A percentile compares a stretch with the other conserved stretches of the same genome.
Evolutionary conservation across 2,113 vertebrate genomes (phyloP).

Genomic region (Columba livia): DNA sequence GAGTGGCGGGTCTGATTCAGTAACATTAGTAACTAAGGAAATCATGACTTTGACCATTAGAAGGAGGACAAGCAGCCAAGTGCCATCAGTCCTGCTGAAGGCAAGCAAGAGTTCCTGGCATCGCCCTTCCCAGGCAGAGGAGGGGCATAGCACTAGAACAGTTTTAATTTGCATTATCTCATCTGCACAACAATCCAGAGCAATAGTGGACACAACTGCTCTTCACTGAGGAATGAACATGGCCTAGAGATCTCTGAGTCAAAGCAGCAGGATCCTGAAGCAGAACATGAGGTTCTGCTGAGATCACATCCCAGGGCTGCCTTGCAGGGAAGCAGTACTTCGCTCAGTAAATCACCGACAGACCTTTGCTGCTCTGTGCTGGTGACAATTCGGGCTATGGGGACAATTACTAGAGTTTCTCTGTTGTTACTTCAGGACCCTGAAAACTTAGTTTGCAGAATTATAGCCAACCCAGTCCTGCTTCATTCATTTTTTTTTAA

Average conservation of each 20-base stretch:
- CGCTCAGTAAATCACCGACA: accelerated
- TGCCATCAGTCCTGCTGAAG: background rate
- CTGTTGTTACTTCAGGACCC: background rate
- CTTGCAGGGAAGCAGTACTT: background rate
- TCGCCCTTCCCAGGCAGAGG: background rate
- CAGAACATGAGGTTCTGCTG: background rate
- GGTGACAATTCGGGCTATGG: background rate
- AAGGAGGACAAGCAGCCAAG: background rate
- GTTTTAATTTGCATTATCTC: background rate
- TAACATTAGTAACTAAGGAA: background rate
- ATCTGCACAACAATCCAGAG: background rate
- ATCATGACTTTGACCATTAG: background rate
- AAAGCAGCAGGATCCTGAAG: background rate
- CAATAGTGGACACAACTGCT: background rate
- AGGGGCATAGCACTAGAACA: background rate
- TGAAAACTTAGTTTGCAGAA: background rate
- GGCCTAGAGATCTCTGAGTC: background rate
- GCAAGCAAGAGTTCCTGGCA: background rate
- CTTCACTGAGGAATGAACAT: accelerated
- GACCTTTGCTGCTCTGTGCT: background rate
- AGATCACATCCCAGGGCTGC: background rate
- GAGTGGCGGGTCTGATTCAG: background rate
- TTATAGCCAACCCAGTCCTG: background rate
- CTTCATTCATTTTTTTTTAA: background rate
- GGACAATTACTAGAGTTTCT: background rate